A percentile compares a stretch with the other conserved stretches of the same genome.
These are phyloP conservation scores for Aselliscus stoliczkanus DNA, from an alignment of 2,797 vertebrate genomes.

Conservation along the genomic window DNA sequence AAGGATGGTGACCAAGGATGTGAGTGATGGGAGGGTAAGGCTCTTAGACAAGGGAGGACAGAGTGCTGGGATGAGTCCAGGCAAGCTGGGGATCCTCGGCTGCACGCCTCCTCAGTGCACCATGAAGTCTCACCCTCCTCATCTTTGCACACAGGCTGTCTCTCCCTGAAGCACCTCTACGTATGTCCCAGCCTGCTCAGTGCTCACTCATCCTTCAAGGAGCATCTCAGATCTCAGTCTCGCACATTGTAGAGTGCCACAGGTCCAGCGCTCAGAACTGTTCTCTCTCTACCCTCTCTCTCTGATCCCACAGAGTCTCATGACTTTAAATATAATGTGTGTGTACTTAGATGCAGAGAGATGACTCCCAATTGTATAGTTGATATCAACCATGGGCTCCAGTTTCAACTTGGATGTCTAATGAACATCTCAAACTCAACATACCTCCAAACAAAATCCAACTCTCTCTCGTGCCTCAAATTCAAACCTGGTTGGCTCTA, in stretches of 20 bases:
- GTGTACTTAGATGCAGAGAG: not conserved
- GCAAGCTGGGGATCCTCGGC: not conserved
- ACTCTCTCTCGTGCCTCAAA: not conserved
- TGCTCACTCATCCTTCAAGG: not conserved
- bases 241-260: too few relatives aligned
- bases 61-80: too few relatives aligned
- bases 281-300: not conserved
- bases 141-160: too few relatives aligned
- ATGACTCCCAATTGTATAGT: not conserved
- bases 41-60: not conserved
- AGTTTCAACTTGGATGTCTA: not conserved
- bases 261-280: not conserved
- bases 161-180: not conserved
- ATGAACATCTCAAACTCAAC: not conserved
- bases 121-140: accelerated
- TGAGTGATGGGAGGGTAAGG: too few relatives aligned
- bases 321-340: not conserved
- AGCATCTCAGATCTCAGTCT: not conserved
- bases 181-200: not conserved
- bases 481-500: not conserved
- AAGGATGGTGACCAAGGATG: not conserved
- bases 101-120: not conserved
- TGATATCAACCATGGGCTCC: too few relatives aligned
- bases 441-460: not conserved
- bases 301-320: too few relatives aligned